Conservation (phyloP, 2,888 invertebrate genomes). For the Amorpha juglandis region DNA sequence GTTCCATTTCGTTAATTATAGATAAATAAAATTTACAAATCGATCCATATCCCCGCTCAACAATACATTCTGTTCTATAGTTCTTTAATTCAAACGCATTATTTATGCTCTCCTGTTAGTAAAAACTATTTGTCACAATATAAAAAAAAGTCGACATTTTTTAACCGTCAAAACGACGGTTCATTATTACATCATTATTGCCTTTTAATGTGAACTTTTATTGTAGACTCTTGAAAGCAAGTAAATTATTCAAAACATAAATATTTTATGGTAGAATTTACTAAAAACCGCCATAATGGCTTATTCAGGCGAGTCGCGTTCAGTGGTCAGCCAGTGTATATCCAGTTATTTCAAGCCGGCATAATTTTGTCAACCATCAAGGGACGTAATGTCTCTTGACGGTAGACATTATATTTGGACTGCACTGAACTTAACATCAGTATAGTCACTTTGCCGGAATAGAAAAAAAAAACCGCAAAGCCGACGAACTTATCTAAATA, state of each 20-base stretch:
- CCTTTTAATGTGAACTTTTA: constrained; percentile 11
- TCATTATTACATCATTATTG: not conserved
- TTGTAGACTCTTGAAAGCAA: not conserved
- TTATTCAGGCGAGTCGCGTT: too few species aligned
- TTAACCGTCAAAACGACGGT: not conserved
- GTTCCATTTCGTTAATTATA: not conserved
- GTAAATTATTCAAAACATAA: not conserved
- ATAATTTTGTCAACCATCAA: too few species aligned
- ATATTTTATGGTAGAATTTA: too few species aligned
- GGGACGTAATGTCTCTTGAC: too few species aligned
- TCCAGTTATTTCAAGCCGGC: too few species aligned
- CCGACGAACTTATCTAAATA: not conserved
- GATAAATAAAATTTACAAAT: not conserved
- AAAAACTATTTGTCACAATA: not conserved
- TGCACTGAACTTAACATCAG: too few species aligned
- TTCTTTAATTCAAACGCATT: not conserved
- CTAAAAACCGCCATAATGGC: too few species aligned
- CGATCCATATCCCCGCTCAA: not conserved
- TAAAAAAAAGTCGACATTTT: not conserved
- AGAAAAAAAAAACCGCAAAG: too few species aligned
- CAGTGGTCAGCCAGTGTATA: too few species aligned
- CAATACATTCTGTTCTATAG: not conserved
- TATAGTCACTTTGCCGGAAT: too few species aligned
- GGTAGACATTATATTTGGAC: too few species aligned
- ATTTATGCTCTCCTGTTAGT: constrained; percentile 8